These are phyloP conservation scores for Eidolon helvum DNA, from an alignment of 2,113 vertebrate species.

Conservation along the genomic window DNA sequence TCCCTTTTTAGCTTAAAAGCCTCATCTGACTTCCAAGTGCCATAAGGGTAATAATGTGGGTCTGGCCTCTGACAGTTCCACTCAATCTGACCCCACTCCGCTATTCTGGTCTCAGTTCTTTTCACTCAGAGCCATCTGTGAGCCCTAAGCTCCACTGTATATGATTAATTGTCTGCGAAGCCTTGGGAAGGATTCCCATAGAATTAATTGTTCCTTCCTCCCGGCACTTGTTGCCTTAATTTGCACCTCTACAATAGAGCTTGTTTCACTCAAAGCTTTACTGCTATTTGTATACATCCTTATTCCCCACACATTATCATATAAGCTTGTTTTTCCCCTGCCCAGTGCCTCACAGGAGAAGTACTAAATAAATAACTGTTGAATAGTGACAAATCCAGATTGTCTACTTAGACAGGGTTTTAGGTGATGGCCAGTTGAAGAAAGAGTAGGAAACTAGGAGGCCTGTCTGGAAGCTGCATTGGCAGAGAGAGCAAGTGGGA, in stretches of 20 bases:
- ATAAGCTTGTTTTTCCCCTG: background rate
- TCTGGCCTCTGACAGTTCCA: background rate
- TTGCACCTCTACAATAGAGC: background rate
- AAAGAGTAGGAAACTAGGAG: background rate
- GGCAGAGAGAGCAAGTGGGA: background rate
- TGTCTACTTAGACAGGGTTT: background rate
- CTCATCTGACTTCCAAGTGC: background rate
- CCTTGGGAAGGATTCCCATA: background rate
- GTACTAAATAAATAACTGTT: background rate
- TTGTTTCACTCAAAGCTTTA: background rate
- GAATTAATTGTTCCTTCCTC: background rate
- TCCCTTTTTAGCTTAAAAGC: background rate
- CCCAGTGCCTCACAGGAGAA: background rate
- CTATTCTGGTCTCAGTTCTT: background rate
- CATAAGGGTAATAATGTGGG: background rate
- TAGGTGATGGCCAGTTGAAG: too few relatives aligned
- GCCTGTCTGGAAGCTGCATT: background rate
- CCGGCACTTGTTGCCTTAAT: background rate
- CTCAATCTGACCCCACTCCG: background rate
- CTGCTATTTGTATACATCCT: background rate
- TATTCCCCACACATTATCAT: background rate
- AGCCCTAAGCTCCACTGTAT: background rate
- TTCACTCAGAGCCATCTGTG: background rate
- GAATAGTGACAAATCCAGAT: background rate
- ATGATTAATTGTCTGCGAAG: background rate